phyloP scores from a whole-genome alignment of 2,888 invertebrate species.

The Crioceris asparagi region DNA sequence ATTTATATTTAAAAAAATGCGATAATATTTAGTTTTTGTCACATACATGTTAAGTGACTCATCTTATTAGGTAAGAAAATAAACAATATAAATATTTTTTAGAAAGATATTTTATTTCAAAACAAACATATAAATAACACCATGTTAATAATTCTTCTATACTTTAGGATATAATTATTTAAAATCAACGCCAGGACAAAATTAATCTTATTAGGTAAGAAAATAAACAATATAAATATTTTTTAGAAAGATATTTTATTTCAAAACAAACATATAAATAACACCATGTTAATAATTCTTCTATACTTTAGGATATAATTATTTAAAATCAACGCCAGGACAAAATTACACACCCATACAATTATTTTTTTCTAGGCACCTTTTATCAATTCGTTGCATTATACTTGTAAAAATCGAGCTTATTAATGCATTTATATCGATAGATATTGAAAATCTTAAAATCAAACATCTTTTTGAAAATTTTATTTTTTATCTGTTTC shows the following conservation, averaged over 20 bases:
- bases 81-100: not conserved
- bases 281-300: constrained; percentile 16
- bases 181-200: constrained; percentile 15
- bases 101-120: constrained; percentile 7
- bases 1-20: too few relatives aligned
- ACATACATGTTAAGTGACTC: too few relatives aligned
- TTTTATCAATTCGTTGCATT: constrained; percentile 1
- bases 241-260: constrained; percentile 6
- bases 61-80: not conserved
- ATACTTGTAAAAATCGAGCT: not conserved
- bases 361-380: constrained; percentile 4
- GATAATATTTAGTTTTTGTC: too few relatives aligned
- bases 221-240: not conserved
- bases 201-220: too few relatives aligned
- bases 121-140: constrained; percentile 20
- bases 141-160: constrained; percentile 15
- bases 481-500: constrained; percentile 2
- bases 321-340: constrained; percentile 15
- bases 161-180: constrained; percentile 15
- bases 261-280: constrained; percentile 18
- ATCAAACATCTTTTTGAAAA: too few relatives aligned
- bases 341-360: constrained; percentile 14
- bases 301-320: constrained; percentile 15
- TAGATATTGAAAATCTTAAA: too few relatives aligned
- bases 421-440: not conserved